phyloP scores from a whole-genome alignment of 2,888 invertebrate genomes.

The Camponotus fellah region DNA sequence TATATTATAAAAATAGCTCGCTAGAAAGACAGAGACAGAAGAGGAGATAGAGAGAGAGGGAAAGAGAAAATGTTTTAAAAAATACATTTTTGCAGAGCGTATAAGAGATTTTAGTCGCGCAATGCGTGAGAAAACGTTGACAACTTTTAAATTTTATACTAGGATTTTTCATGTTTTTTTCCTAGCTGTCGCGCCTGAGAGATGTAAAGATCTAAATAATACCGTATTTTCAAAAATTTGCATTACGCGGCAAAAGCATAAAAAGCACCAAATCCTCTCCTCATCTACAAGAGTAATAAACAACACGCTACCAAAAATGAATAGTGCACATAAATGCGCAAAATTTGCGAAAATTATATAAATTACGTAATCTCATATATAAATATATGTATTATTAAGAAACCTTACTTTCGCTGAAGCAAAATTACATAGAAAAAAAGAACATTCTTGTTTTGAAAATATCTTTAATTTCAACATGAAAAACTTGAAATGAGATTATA shows the following conservation, averaged over 20 bases:
- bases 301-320: conserved; percentile 15
- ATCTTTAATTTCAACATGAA: no score
- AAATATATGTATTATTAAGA: background rate
- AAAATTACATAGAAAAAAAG: no score
- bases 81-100: conserved; percentile 39
- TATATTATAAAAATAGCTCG: background rate
- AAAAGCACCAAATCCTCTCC: conserved; percentile 35
- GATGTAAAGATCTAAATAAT: conserved; percentile 52
- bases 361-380: no score
- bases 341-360: conserved; percentile 17
- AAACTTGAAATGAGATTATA: no score
- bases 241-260: conserved; percentile 24
- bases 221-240: conserved; percentile 34
- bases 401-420: background rate
- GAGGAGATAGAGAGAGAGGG: background rate
- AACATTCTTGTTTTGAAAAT: no score
- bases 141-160: conserved; percentile 51
- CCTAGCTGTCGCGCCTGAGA: conserved; percentile 40
- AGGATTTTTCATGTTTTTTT: conserved; percentile 44
- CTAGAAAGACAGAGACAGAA: background rate
- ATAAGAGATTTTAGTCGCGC: conserved; percentile 37
- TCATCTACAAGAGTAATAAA: conserved; percentile 26
- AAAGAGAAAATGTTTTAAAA: conserved; percentile 33
- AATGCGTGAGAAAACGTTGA: conserved; percentile 43
- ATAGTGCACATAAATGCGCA: background rate